Conservation (phyloP, 2,888 invertebrate genomes). For the Piscicola geometra region DNA sequence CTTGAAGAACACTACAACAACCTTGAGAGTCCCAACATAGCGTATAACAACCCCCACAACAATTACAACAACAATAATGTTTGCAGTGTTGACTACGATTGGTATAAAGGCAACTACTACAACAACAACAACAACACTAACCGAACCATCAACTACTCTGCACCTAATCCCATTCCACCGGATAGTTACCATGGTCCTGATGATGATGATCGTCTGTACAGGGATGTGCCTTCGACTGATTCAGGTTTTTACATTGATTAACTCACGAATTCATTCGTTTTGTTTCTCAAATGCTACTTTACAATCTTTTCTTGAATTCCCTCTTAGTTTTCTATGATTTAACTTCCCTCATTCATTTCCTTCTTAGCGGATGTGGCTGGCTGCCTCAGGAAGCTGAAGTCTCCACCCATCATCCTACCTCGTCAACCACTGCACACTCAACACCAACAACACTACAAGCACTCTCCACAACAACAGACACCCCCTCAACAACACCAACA, state of each 20-base stretch:
- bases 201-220: background rate
- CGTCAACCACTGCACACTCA: background rate
- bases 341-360: background rate
- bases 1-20: no score
- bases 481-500: background rate
- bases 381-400: background rate
- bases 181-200: background rate
- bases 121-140: background rate
- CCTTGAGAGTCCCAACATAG: background rate
- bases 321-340: background rate
- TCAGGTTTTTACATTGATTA: background rate
- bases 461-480: background rate
- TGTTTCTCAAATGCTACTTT: no score
- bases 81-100: background rate
- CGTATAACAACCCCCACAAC: background rate
- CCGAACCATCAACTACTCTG: no score
- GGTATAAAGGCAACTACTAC: slow-evolving; percentile 8
- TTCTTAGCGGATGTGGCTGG: background rate
- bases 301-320: no score
- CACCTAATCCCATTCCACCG: no score
- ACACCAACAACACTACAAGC: background rate
- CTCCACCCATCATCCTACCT: background rate
- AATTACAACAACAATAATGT: background rate
- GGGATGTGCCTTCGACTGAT: background rate
- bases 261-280: no score